These are phyloP conservation scores for Hirtodrosophila trivittata DNA, from an alignment of 2,888 invertebrate species.

Conservation along the genomic window DNA sequence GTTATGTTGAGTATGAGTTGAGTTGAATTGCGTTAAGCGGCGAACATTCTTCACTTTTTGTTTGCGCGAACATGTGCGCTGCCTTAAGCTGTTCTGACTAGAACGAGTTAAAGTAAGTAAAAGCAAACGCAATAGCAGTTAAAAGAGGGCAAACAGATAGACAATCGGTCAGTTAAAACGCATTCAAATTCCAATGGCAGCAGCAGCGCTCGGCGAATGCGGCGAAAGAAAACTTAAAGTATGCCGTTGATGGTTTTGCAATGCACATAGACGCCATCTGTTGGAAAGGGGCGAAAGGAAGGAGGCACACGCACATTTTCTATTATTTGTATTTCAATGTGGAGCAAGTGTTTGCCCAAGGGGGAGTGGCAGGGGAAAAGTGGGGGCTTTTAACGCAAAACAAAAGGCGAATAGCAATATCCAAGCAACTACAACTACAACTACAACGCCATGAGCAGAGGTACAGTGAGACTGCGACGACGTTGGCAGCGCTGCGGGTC, in stretches of 20 bases:
- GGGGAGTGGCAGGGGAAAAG: no score
- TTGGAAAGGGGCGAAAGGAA: neutral
- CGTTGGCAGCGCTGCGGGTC: slow-evolving; percentile 62
- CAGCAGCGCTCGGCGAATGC: neutral
- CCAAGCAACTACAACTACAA: slow-evolving; percentile 32
- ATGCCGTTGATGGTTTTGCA: neutral
- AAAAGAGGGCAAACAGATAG: slow-evolving; percentile 18
- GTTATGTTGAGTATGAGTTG: slow-evolving; percentile 8
- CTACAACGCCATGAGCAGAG: slow-evolving; percentile 24
- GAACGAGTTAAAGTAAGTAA: slow-evolving; percentile 7
- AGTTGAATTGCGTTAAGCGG: slow-evolving; percentile 1
- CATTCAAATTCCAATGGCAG: slow-evolving; percentile 8
- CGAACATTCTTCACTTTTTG: no score
- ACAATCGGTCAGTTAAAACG: slow-evolving; percentile 33
- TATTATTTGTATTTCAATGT: slow-evolving; percentile 14
- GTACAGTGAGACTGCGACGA: slow-evolving; percentile 36
- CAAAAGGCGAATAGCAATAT: slow-evolving; percentile 33
- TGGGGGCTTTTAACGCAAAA: slow-evolving; percentile 22
- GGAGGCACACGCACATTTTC: neutral
- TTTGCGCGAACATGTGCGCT: slow-evolving; percentile 7
- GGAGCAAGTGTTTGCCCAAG: slow-evolving; percentile 10
- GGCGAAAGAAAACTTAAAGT: neutral
- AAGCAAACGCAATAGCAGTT: no score
- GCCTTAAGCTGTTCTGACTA: neutral
- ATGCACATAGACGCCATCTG: neutral